Conservation (phyloP, 2,888 invertebrate species). For the Campoplex nolae region DNA sequence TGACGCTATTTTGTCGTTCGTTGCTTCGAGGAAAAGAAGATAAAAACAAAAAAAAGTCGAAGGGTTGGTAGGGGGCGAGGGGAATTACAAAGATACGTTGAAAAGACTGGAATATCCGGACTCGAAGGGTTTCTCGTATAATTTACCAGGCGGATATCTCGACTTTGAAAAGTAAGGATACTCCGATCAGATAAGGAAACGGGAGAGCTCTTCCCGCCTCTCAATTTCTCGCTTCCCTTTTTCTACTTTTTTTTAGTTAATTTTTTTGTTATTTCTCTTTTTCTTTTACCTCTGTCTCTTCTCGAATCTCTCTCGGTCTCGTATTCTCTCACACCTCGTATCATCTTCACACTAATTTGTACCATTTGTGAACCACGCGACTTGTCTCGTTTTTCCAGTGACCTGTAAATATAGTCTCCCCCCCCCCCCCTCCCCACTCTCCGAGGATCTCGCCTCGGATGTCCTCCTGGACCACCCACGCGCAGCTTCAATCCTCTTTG, state of each 20-base stretch:
- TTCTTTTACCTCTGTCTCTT: neutral
- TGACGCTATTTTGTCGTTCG: neutral
- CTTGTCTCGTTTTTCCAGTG: slow-evolving; percentile 74
- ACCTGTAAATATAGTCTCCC: slow-evolving; percentile 74
- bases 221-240: slow-evolving; percentile 6
- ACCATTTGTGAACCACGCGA: slow-evolving; percentile 48
- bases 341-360: slow-evolving; percentile 37
- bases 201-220: slow-evolving; percentile 51
- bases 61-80: neutral
- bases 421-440: neutral
- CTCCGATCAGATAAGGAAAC: slow-evolving; percentile 78
- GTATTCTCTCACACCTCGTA: slow-evolving; percentile 44
- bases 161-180: slow-evolving; percentile 77
- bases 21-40: neutral
- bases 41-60: neutral
- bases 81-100: slow-evolving; percentile 3
- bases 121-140: slow-evolving; percentile 57
- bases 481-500: slow-evolving; percentile 70
- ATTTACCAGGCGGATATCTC: slow-evolving; percentile 60
- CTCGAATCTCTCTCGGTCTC: slow-evolving; percentile 52
- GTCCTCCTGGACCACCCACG: slow-evolving; percentile 80
- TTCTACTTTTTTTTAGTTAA: slow-evolving; percentile 46
- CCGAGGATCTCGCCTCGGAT: slow-evolving; percentile 63
- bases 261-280: neutral
- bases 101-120: slow-evolving; percentile 55